phyloP scores from a whole-genome alignment of 2,888 invertebrate genomes.

The Drosophila recens region DNA sequence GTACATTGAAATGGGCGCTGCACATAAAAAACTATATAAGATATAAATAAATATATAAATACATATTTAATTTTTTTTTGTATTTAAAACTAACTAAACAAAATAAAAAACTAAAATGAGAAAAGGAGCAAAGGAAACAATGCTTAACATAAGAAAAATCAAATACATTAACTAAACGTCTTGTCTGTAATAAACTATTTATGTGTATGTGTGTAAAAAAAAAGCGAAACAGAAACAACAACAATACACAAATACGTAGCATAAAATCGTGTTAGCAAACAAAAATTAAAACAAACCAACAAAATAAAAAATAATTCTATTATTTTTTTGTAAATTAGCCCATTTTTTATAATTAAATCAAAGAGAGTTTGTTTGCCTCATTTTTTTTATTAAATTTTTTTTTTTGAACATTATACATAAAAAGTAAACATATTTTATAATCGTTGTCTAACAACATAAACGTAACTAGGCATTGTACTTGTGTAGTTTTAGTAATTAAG shows the following conservation, averaged over 20 bases:
- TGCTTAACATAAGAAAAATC: constrained; percentile 41
- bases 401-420: constrained; percentile 41
- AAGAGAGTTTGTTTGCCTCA: constrained; percentile 44
- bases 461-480: constrained; percentile 78
- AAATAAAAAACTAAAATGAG: constrained; percentile 19
- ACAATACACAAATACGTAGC: constrained; percentile 45
- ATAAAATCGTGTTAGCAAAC: constrained; percentile 53
- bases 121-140: constrained; percentile 14
- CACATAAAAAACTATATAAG: constrained; percentile 52
- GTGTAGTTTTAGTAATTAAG: constrained; percentile 75
- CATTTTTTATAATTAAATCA: constrained; percentile 65
- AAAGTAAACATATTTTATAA: constrained; percentile 69
- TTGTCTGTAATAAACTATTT: constrained; percentile 65
- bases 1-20: constrained; percentile 66
- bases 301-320: constrained; percentile 31
- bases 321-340: constrained; percentile 76
- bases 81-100: constrained; percentile 44
- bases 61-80: constrained; percentile 41
- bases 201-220: constrained; percentile 72
- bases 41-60: constrained; percentile 30
- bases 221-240: constrained; percentile 41
- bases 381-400: constrained; percentile 28
- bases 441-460: constrained; percentile 81
- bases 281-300: neutral
- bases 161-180: constrained; percentile 48